Base-by-base conservation (phyloP, 2,888 invertebrate genomes). In the Acholoe squamosa region DNA sequence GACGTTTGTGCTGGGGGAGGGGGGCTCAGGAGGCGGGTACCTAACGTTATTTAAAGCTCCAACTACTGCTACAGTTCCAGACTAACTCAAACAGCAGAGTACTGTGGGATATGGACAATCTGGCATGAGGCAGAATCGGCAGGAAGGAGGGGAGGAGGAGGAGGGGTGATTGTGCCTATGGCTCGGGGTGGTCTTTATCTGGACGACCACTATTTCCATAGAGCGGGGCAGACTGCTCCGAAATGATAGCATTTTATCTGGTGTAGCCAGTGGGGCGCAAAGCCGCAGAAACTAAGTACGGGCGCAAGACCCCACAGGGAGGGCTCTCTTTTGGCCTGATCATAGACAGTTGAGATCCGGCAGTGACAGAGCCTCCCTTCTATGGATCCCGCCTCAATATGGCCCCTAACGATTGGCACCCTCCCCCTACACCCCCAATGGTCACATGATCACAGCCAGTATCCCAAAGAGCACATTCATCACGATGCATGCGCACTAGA, bases 241-340 rank as follows among this genome's bases (percentile, higher is more conserved):
- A 86, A 86, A 86, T 86, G 86, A 86, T 86, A 86, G 86, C 86
- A 86, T 86, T 86, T 86, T 86, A 86, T 86, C 86, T 86, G 76
- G 28, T 31, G 28, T 76, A 31, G 76, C 76, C 76, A 76, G 31
- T 31, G 76, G 76, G 28, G 31, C 25, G 76, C 28, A 25, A 19
- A 28, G 76, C 76, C 16, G 76, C 1, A 25, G 76, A 3, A 76
- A 76, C 28, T 31, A 31, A 76, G 76, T 31, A 0, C 5, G 76
- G n/a, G 28, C 10, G 28, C 76, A 14, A 16, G 76, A 25, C 25
- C 25, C 31, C 76, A 25, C 14, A 28, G 61, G 61, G 61, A 61
- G 61, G 19, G 12, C n/a, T 61, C 61, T 61, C 61, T 61, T 61
- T 61, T 61, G 61, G 61, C 3, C 61, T n/a, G 61, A 61, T 61